These are phyloP conservation scores for Dromiciops gliroides DNA, from an alignment of 2,113 vertebrate species.

Conservation along the genomic window DNA sequence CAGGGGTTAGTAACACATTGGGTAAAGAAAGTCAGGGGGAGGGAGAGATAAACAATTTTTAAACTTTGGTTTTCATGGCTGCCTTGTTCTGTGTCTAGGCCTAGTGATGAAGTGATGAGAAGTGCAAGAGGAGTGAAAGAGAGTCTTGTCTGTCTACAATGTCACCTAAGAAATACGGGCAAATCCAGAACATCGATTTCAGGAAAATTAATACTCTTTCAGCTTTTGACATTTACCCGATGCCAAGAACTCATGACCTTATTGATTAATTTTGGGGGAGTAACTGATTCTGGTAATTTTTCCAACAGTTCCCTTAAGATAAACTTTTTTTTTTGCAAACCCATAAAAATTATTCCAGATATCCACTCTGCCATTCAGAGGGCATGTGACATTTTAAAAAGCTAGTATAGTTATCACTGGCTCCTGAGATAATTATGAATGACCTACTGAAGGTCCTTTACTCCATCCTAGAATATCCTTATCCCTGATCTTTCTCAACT, in stretches of 20 bases:
- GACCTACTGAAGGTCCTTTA: neutral
- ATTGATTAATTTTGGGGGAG: neutral
- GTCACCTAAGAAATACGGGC: neutral
- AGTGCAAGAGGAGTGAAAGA: neutral
- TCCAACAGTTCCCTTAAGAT: neutral
- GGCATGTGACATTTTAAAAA: neutral
- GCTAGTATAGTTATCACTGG: neutral
- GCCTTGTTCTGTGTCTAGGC: neutral
- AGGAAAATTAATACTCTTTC: neutral
- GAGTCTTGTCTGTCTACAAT: accelerated
- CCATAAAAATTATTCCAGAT: neutral
- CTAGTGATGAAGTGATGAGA: neutral
- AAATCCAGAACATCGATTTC: constrained; percentile 8
- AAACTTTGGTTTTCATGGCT: neutral
- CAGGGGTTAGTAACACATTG: neutral
- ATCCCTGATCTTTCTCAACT: neutral
- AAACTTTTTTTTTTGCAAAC: neutral
- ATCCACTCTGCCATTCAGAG: neutral
- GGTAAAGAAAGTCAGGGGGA: neutral
- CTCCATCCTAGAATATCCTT: neutral
- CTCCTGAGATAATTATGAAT: neutral
- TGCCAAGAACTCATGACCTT: constrained; percentile 12
- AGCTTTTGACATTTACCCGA: constrained; percentile 1
- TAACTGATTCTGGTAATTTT: neutral
- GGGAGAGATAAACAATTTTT: neutral